Base-by-base conservation (phyloP, 2,888 invertebrate species). In the Netelia melanura region DNA sequence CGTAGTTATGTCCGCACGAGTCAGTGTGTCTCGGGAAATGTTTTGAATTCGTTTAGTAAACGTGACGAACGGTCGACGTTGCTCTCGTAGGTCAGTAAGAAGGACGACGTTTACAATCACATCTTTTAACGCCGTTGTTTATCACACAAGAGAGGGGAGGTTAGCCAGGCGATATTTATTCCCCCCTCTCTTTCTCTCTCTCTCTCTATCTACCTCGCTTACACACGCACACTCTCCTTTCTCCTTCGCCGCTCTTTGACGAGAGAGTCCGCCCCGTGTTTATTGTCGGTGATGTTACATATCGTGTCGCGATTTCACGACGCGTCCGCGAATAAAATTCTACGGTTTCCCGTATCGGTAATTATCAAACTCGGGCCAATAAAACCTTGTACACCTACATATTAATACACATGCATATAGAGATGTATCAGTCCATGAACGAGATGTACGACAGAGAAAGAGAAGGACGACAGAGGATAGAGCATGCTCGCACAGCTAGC, bases 41-140 rank as follows among this genome's bases (percentile, higher is more conserved):
- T 88, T 88, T 88, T 88, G 88, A 25, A 65, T 25, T 25, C 17
- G 82, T 89, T 25, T 44, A 43, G 6, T 14, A 90, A 90, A 89
- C 89, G 92, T 88, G 91, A 90, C 90, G 88, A 90, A 88, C 90
- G 90, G 88, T 91, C 89, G 89, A 89, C 90, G 87, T 90, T 88
- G 89, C 89, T 86, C 88, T 89, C 88, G 89, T 92, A 92, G 92
- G 92, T 92, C 91, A 91, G 92, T 92, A 90, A 79, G 38, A 38
- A 38, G 86, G 72, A 74, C 77, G 56, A 77, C 61, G 58, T 25
- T 78, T 78, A 23, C 62, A 25, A 23, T 62, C 62, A 25, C 25
- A 8, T 62, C 62, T 21, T 38, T 65, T 38, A 65, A 38, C 65
- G 56, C 64, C 64, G 64, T 65, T 80, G 79, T 80, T 80, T 80